Percentiles rank a stretch among this genome's conserved stretches.
These are phyloP conservation scores for Drosophila sechellia DNA, from an alignment of 1,140 invertebrate species.

Conservation along the genomic window DNA sequence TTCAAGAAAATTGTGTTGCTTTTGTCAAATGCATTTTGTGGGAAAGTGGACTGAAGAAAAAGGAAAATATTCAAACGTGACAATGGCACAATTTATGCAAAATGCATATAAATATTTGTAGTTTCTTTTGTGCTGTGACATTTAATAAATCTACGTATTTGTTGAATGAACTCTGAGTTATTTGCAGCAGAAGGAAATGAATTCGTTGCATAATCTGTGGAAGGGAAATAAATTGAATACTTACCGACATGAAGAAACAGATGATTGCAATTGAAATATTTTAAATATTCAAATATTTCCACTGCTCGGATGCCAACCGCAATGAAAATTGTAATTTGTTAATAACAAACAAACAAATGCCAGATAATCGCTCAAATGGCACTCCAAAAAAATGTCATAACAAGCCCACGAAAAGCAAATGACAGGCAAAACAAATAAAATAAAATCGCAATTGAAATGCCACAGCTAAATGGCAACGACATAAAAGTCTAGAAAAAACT, in stretches of 20 bases:
- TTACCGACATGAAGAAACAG: conserved; percentile 11
- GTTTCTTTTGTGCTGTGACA: conserved; percentile 47
- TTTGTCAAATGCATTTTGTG: conserved; percentile 68
- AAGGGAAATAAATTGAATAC: conserved; percentile 9
- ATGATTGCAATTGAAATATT: conserved; percentile 2
- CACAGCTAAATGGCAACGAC: conserved; percentile 44
- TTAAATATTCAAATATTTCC: conserved; percentile 24
- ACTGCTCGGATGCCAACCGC: conserved; percentile 9
- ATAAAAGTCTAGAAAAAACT: conserved; percentile 27
- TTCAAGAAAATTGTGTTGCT: conserved; percentile 36
- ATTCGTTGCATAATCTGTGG: conserved; percentile 22
- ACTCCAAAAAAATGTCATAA: conserved; percentile 58
- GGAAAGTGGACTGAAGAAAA: conserved; percentile 23
- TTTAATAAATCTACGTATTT: conserved; percentile 43
- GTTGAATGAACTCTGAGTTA: conserved; percentile 34
- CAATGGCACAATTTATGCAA: conserved; percentile 73
- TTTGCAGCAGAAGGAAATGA: conserved; percentile 22
- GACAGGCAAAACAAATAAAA: conserved; percentile 65
- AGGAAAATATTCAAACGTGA: conserved; percentile 55
- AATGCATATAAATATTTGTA: conserved; percentile 64
- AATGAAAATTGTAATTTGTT: conserved; percentile 47
- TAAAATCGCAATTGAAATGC: conserved; percentile 65
- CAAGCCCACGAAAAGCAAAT: conserved; percentile 41
- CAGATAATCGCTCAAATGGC: conserved; percentile 72
- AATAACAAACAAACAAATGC: conserved; percentile 50